A percentile compares a stretch with the other conserved stretches of the same genome.
Evolutionary conservation across 2,888 invertebrate species (phyloP).

Genomic region (Mimachlamys varia): DNA sequence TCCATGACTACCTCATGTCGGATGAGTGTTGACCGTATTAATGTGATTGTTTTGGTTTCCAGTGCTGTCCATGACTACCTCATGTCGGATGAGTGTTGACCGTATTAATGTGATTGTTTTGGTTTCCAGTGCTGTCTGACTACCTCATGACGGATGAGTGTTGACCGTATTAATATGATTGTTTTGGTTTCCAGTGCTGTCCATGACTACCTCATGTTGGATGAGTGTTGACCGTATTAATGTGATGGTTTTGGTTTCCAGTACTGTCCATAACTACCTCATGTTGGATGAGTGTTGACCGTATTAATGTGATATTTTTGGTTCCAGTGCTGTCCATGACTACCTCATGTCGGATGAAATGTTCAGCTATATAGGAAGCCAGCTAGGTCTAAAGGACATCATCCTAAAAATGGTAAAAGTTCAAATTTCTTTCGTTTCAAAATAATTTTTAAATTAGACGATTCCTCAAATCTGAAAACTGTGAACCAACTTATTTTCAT

Average conservation of each 20-base stretch:
- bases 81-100: slow-evolving; percentile 83
- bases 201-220: slow-evolving; percentile 86
- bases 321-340: slow-evolving; percentile 84
- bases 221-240: slow-evolving; percentile 77
- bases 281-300: slow-evolving; percentile 81
- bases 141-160: slow-evolving; percentile 86
- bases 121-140: slow-evolving; percentile 84
- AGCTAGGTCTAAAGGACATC: slow-evolving; percentile 92
- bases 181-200: slow-evolving; percentile 83
- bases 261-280: slow-evolving; percentile 87
- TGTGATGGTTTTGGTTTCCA: slow-evolving; percentile 65
- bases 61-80: slow-evolving; percentile 87
- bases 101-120: not conserved
- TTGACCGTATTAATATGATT: not conserved
- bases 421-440: not conserved
- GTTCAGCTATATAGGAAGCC: slow-evolving; percentile 88
- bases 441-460: too few species aligned
- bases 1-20: slow-evolving; percentile 87
- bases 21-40: slow-evolving; percentile 80
- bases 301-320: not conserved
- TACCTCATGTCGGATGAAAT: slow-evolving; percentile 87
- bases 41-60: slow-evolving; percentile 50
- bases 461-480: too few species aligned
- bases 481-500: too few species aligned
- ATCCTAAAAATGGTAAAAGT: slow-evolving; percentile 88